These are phyloP conservation scores for Toxostoma redivivum DNA, from an alignment of 2,113 vertebrate species.

Conservation along the genomic window DNA sequence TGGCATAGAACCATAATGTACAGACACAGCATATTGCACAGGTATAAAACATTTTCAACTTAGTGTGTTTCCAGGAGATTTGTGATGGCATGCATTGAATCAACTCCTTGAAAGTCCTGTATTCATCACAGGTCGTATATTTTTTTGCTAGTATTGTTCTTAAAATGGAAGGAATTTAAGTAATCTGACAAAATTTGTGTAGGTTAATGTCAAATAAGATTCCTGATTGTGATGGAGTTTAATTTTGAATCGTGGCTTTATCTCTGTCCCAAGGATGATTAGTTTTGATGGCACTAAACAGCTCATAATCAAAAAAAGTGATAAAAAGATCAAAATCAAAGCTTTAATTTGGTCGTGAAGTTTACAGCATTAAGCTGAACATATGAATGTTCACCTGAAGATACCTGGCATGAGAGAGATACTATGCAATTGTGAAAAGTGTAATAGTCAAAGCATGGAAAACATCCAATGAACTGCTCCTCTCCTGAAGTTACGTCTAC, in stretches of 20 bases:
- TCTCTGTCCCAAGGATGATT: background rate
- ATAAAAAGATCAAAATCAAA: no score
- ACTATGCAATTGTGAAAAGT: background rate
- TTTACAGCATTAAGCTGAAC: background rate
- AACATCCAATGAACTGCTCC: background rate
- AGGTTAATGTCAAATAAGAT: background rate
- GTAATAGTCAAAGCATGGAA: background rate
- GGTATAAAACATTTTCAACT: background rate
- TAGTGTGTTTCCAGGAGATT: background rate
- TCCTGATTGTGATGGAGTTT: background rate
- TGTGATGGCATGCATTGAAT: background rate
- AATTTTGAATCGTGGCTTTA: background rate
- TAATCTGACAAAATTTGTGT: background rate
- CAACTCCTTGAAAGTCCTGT: background rate
- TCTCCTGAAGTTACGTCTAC: background rate
- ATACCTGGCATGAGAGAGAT: background rate
- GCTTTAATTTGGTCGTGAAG: background rate
- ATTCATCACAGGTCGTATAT: background rate
- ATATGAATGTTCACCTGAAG: background rate
- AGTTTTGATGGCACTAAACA: accelerated
- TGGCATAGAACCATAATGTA: background rate
- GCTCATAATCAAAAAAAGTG: background rate
- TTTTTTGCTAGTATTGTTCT: background rate
- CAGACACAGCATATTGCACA: background rate
- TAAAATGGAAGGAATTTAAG: background rate